Evolutionary conservation across 2,113 vertebrate species (phyloP).

Genomic region (Chionis minor): DNA sequence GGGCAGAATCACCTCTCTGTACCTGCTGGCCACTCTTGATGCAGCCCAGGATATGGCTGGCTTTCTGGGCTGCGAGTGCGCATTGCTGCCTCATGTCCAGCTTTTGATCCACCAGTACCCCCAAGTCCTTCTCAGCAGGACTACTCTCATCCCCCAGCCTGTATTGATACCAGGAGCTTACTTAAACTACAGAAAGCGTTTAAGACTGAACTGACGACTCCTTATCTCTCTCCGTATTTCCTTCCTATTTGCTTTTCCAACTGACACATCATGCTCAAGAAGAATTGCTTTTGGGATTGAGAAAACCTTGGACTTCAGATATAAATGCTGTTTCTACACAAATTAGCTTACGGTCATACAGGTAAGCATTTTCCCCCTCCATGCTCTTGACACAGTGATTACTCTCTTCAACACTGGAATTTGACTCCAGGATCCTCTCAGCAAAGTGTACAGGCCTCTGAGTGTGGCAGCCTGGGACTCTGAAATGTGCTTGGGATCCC

Average conservation of each 20-base stretch:
- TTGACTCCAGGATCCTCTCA: background rate
- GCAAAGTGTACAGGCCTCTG: fast-evolving
- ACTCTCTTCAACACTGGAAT: background rate
- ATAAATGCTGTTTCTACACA: background rate
- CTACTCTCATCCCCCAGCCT: background rate
- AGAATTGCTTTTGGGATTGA: background rate
- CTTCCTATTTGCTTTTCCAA: background rate
- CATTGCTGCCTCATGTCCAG: background rate
- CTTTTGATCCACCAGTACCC: background rate
- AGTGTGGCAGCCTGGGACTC: background rate
- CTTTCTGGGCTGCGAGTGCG: background rate
- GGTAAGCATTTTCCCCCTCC: background rate
- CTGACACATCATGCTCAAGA: background rate
- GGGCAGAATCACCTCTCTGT: background rate
- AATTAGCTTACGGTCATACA: background rate
- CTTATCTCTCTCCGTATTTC: background rate
- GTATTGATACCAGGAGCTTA: background rate
- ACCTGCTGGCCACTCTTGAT: background rate
- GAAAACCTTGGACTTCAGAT: background rate
- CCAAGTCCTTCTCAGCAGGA: background rate
- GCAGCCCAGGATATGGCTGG: background rate
- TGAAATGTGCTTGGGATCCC: background rate
- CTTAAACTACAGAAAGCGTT: background rate
- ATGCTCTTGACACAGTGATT: background rate
- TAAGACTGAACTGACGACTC: background rate